A percentile compares a stretch with the other conserved stretches of the same genome.
Evolutionary conservation across 2,797 vertebrate genomes (phyloP).

Genomic region (Thunnus albacares): DNA sequence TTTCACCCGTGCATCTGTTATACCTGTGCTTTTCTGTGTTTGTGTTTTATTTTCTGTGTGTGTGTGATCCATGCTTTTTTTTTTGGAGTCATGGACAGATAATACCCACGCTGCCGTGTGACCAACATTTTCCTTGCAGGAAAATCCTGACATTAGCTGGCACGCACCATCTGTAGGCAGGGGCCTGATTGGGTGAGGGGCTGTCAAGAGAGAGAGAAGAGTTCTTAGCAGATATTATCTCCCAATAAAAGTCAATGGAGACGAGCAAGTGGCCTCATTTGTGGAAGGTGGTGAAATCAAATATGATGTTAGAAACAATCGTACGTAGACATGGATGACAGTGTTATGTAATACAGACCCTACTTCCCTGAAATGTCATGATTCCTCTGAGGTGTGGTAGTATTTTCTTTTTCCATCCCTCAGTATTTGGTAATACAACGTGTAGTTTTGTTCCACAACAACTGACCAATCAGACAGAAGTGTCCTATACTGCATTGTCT

Average conservation of each 20-base stretch:
- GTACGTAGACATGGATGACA: not conserved
- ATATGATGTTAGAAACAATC: not conserved
- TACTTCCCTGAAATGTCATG: not conserved
- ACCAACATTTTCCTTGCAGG: constrained; percentile 47
- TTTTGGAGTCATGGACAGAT: constrained; percentile 14
- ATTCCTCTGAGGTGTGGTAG: constrained; percentile 10
- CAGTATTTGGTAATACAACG: constrained; percentile 30
- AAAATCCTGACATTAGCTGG: constrained; percentile 42
- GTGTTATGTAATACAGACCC: not conserved
- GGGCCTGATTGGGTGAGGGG: constrained; percentile 1
- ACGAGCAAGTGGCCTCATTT: constrained; percentile 2
- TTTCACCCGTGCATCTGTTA: not conserved
- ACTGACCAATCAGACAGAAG: not conserved
- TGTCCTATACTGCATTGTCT: not conserved
- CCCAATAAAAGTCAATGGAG: constrained; percentile 22
- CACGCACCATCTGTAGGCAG: constrained; percentile 57
- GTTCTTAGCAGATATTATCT: constrained; percentile 35
- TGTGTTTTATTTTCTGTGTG: not conserved
- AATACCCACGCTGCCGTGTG: constrained; percentile 41
- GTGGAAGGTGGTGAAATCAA: not conserved
- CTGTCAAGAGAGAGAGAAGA: constrained; percentile 13
- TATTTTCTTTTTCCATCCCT: constrained; percentile 12
- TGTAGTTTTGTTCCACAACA: not conserved
- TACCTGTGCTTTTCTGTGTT: not conserved
- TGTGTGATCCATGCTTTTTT: constrained; percentile 7